Evolutionary conservation across 2,797 vertebrate species (phyloP).

Genomic region (Aphelocoma californica): DNA sequence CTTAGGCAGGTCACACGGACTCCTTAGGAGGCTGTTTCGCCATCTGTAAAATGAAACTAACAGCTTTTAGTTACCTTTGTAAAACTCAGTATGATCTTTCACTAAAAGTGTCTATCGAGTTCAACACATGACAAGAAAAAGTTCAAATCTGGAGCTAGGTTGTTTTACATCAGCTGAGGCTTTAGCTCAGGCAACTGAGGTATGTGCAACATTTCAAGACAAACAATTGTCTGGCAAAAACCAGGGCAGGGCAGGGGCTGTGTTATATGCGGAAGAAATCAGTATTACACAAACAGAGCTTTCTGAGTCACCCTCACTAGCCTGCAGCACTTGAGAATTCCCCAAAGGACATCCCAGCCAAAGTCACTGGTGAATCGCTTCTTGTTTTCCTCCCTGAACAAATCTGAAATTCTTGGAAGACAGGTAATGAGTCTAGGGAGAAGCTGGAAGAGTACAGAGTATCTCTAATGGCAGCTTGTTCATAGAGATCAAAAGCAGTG

Average conservation of each 20-base stretch:
- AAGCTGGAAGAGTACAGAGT: background rate
- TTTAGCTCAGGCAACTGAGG: background rate
- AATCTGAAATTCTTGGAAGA: background rate
- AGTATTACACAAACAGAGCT: background rate
- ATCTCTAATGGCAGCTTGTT: background rate
- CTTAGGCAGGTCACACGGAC: background rate
- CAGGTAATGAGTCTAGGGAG: background rate
- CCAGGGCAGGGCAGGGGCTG: background rate
- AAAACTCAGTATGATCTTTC: background rate
- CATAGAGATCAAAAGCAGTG: background rate
- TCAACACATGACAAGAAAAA: accelerated
- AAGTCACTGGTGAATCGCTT: background rate
- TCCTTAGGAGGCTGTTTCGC: background rate
- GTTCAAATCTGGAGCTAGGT: background rate
- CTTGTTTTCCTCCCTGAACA: background rate
- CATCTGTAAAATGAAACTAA: background rate
- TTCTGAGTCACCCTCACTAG: background rate
- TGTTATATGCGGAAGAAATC: background rate
- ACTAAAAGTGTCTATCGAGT: background rate
- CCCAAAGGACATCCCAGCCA: background rate
- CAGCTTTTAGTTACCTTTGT: background rate
- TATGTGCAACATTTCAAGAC: background rate
- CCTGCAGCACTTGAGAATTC: background rate
- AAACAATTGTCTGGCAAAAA: background rate
- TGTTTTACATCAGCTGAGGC: background rate